Percentiles rank a stretch among this genome's conserved stretches.
These are phyloP conservation scores for Thaumetopoea pityocampa DNA, from an alignment of 1,140 invertebrate species.

Conservation along the genomic window DNA sequence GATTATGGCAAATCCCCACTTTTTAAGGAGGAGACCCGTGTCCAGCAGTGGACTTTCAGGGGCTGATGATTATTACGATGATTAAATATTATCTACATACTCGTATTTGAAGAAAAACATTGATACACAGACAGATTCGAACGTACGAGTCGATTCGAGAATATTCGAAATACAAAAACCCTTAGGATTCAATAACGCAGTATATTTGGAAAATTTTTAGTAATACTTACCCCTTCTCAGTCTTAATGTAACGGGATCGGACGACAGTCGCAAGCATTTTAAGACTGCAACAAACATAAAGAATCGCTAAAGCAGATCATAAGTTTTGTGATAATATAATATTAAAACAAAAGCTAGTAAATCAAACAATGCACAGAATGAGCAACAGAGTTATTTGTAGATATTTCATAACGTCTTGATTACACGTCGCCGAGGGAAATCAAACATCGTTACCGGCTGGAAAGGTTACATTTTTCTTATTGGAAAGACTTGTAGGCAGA, in stretches of 20 bases:
- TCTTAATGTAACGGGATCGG: slow-evolving; percentile 91
- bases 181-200: too few species aligned
- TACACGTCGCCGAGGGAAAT: slow-evolving; percentile 22
- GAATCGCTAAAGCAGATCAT: slow-evolving; percentile 8
- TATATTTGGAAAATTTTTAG: slow-evolving; percentile 16
- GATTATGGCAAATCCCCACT: too few species aligned
- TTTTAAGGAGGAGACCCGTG: too few species aligned
- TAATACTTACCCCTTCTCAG: slow-evolving; percentile 88
- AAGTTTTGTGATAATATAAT: neutral
- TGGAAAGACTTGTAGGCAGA: slow-evolving; percentile 15
- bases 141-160: too few species aligned
- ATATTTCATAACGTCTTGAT: slow-evolving; percentile 26
- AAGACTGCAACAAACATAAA: slow-evolving; percentile 84
- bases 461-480: slow-evolving; percentile 19
- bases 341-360: slow-evolving; percentile 1
- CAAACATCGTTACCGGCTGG: slow-evolving; percentile 18
- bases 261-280: slow-evolving; percentile 92
- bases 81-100: too few species aligned
- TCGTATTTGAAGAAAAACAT: too few species aligned
- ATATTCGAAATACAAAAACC: too few species aligned
- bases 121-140: too few species aligned
- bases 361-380: neutral
- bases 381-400: slow-evolving; percentile 19
- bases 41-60: too few species aligned
- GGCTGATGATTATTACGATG: too few species aligned